Conservation (phyloP, 2,888 invertebrate species). For the Conomelus anceps region DNA sequence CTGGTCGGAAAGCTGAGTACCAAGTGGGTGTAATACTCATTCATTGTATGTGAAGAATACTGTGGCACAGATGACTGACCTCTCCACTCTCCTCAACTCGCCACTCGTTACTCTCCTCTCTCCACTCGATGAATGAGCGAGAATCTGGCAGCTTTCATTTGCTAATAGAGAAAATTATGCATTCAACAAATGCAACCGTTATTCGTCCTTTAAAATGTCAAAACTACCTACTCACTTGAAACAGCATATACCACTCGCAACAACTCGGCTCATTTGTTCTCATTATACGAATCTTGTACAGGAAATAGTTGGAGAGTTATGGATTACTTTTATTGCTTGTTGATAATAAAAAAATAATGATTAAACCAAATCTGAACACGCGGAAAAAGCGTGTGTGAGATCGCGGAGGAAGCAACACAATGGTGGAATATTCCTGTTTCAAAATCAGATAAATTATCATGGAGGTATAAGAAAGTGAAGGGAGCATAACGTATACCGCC, state of each 20-base stretch:
- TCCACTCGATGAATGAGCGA: background rate
- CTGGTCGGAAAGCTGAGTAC: background rate
- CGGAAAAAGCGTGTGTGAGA: background rate
- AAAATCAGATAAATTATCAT: too few relatives aligned
- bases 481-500: too few relatives aligned
- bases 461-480: too few relatives aligned
- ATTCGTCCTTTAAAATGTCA: background rate
- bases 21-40: background rate
- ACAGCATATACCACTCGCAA: background rate
- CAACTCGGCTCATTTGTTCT: background rate
- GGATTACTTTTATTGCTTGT: background rate
- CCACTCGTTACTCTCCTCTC: too few relatives aligned
- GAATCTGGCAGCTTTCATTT: background rate
- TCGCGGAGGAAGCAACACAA: background rate
- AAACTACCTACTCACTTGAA: background rate
- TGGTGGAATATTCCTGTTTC: too few relatives aligned
- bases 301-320: background rate
- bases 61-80: background rate
- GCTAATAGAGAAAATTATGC: background rate
- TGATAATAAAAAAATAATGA: background rate
- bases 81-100: background rate
- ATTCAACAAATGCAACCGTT: background rate
- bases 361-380: background rate
- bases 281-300: background rate
- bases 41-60: background rate